Percentiles rank a stretch among this genome's conserved stretches.
Evolutionary conservation across 1,140 invertebrate species (phyloP).

Genomic region (Cepaea nemoralis): DNA sequence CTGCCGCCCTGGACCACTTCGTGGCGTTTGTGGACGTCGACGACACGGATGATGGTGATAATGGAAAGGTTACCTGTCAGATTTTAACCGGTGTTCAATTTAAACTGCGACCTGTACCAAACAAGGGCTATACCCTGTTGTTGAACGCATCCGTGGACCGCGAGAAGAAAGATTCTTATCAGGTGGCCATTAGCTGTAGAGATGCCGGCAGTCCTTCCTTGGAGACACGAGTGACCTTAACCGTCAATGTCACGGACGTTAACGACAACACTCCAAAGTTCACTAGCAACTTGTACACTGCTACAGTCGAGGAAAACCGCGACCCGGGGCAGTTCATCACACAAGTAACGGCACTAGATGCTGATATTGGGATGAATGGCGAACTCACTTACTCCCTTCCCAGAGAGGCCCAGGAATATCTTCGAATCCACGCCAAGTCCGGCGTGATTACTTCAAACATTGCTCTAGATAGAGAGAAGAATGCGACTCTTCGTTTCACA

Average conservation of each 20-base stretch:
- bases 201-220: slow-evolving; percentile 52
- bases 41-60: slow-evolving; percentile 59
- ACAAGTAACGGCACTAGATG: slow-evolving; percentile 82
- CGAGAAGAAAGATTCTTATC: slow-evolving; percentile 82
- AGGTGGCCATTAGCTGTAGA: slow-evolving; percentile 78
- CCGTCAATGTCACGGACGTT: slow-evolving; percentile 78
- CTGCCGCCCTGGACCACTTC: slow-evolving; percentile 51
- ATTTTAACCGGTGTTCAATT: slow-evolving; percentile 43
- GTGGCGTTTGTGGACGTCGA: slow-evolving; percentile 60
- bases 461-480: slow-evolving; percentile 53
- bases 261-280: slow-evolving; percentile 54
- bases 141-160: slow-evolving; percentile 78
- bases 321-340: slow-evolving; percentile 65
- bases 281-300: slow-evolving; percentile 75
- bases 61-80: slow-evolving; percentile 55
- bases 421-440: slow-evolving; percentile 47
- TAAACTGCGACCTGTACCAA: slow-evolving; percentile 44
- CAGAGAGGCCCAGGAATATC: slow-evolving; percentile 1
- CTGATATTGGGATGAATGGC: slow-evolving; percentile 82
- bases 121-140: slow-evolving; percentile 54
- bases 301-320: slow-evolving; percentile 73
- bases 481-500: slow-evolving; percentile 33
- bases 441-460: slow-evolving; percentile 49
- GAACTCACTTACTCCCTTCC: slow-evolving; percentile 47
- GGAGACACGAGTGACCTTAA: slow-evolving; percentile 79